Conservation (phyloP, 2,888 invertebrate species). For the Creontiades dilutus region DNA sequence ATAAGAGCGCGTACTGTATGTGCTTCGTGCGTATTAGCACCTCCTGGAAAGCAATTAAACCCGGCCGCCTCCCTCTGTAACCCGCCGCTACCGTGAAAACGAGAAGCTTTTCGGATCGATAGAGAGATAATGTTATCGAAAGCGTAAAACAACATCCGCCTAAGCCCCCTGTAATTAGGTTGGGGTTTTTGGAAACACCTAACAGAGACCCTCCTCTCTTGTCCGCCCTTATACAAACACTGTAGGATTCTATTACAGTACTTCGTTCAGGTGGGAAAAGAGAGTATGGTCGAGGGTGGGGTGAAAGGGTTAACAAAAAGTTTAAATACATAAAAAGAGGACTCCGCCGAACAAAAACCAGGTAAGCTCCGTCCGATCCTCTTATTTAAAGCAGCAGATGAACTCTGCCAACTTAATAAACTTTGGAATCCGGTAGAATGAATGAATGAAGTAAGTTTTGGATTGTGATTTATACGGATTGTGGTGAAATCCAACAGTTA, state of each 20-base stretch:
- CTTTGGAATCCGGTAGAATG: too few relatives aligned
- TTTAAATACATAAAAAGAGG: background rate
- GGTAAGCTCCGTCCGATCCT: background rate
- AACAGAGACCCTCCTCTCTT: background rate
- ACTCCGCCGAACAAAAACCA: background rate
- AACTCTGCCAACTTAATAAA: background rate
- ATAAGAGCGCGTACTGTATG: too few relatives aligned
- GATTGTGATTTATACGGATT: too few relatives aligned
- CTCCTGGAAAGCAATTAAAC: constrained; percentile 20
- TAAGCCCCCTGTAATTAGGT: constrained; percentile 49
- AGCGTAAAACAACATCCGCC: constrained; percentile 51
- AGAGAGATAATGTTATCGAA: constrained; percentile 53
- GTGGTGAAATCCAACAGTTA: too few relatives aligned
- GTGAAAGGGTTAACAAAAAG: constrained; percentile 3
- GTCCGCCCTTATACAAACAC: background rate
- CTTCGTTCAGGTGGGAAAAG: background rate
- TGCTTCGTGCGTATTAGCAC: background rate
- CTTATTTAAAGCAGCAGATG: background rate
- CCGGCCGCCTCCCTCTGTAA: background rate
- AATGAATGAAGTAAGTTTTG: too few relatives aligned
- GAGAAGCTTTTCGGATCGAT: constrained; percentile 46
- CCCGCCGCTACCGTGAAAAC: constrained; percentile 23
- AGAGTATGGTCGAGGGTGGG: background rate
- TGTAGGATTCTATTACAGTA: constrained; percentile 21
- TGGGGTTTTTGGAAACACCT: background rate